Evolutionary conservation across 1,140 invertebrate genomes (phyloP).

Genomic region (Platorchestia sp.): DNA sequence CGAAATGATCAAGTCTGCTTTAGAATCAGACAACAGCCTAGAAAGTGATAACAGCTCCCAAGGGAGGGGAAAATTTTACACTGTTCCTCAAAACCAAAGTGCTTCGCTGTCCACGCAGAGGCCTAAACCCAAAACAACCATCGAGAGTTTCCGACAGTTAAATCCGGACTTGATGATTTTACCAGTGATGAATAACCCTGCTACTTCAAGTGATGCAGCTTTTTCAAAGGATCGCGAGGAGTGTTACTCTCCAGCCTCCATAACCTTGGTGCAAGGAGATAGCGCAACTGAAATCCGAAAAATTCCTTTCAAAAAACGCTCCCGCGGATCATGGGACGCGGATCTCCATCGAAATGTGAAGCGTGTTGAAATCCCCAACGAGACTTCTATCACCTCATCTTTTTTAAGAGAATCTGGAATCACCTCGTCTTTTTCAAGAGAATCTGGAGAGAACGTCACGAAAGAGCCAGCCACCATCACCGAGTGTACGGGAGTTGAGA

Average conservation of each 20-base stretch:
- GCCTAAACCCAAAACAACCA: background rate
- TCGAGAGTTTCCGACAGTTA: background rate
- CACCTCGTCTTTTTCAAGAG: background rate
- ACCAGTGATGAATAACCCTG: background rate
- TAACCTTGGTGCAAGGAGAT: background rate
- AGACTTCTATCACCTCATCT: background rate
- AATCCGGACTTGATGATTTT: constrained; percentile 29
- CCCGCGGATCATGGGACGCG: background rate
- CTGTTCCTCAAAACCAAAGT: background rate
- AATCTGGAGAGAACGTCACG: background rate
- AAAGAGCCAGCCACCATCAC: background rate
- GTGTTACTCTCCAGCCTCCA: background rate
- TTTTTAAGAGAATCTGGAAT: background rate
- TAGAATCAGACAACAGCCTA: background rate
- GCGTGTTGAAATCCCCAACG: background rate
- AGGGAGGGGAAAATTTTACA: background rate
- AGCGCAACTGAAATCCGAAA: background rate
- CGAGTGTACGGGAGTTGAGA: background rate
- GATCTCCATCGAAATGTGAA: background rate
- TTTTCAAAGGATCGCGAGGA: background rate
- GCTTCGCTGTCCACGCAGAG: background rate
- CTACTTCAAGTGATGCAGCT: background rate
- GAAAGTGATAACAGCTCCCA: background rate
- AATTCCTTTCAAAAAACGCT: constrained; percentile 35
- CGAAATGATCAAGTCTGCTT: constrained; percentile 13